Conservation (phyloP, 1,140 invertebrate species). For the Drosophila elegans region DNA sequence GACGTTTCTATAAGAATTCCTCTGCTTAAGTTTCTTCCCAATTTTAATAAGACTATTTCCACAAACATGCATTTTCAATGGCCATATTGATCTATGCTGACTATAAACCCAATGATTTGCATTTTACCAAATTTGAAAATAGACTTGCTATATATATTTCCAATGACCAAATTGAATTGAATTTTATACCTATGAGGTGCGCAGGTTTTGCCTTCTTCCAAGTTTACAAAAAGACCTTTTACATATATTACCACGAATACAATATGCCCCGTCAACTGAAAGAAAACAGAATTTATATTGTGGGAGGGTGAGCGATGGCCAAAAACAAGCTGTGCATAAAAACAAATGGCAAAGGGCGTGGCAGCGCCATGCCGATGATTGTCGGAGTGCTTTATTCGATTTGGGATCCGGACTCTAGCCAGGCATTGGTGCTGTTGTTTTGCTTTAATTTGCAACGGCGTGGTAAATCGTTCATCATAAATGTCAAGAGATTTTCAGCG, state of each 20-base stretch:
- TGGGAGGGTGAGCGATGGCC: not conserved
- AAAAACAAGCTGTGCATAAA: constrained; percentile 33
- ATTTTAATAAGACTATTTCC: no score
- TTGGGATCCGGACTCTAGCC: constrained; percentile 13
- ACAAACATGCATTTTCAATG: no score
- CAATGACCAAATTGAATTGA: no score
- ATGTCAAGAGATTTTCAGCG: constrained; percentile 59
- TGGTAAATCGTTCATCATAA: constrained; percentile 66
- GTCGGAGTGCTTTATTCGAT: constrained; percentile 61
- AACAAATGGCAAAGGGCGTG: constrained; percentile 53
- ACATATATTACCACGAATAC: not conserved
- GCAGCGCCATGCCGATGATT: constrained; percentile 38
- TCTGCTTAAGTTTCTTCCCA: no score
- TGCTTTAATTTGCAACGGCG: constrained; percentile 62
- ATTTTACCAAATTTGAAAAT: no score
- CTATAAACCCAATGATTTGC: no score
- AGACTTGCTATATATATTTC: no score
- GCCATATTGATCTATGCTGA: no score
- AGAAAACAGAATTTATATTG: not conserved
- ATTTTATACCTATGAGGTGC: no score
- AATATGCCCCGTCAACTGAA: not conserved
- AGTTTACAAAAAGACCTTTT: no score
- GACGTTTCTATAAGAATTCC: no score
- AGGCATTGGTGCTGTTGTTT: constrained; percentile 22
- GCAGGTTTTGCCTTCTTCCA: no score